Evolutionary conservation across 2,888 invertebrate genomes (phyloP).

Genomic region (Zaprionus lineosus): DNA sequence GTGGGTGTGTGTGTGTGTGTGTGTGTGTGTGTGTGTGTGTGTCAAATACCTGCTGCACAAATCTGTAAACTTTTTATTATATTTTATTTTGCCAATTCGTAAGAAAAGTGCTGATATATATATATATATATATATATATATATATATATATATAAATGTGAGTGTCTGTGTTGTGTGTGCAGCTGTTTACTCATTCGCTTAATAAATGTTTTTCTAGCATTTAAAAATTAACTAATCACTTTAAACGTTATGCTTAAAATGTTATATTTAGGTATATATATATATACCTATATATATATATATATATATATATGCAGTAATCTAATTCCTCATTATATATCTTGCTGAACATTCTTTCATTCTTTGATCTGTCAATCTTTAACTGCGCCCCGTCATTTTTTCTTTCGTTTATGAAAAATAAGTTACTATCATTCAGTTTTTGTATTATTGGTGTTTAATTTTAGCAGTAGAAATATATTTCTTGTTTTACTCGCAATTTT

Average conservation of each 20-base stretch:
- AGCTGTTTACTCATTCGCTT: conserved; percentile 35
- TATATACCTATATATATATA: conserved; percentile 42
- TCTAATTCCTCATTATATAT: conserved; percentile 36
- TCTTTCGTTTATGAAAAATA: conserved; percentile 55
- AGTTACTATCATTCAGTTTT: conserved; percentile 63
- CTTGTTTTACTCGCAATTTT: conserved; percentile 44
- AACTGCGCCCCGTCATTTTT: conserved; percentile 34
- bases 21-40: conserved; percentile 31
- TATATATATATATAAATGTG: conserved; percentile 28
- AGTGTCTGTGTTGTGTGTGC: conserved; percentile 31
- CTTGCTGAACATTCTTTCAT: conserved; percentile 31
- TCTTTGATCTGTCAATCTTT: conserved; percentile 9
- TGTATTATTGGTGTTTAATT: conserved; percentile 55
- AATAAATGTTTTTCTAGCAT: conserved; percentile 58
- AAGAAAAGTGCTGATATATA: conserved; percentile 37
- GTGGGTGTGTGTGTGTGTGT: conserved; percentile 31
- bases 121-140: too few species aligned
- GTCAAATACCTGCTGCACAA: conserved; percentile 58
- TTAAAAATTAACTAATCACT: conserved; percentile 70
- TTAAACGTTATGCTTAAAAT: conserved; percentile 54
- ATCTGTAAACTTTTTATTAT: conserved; percentile 42
- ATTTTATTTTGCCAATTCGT: conserved; percentile 48
- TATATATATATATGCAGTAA: conserved; percentile 49
- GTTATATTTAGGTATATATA: conserved; percentile 59
- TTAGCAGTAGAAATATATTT: conserved; percentile 51